Conservation (phyloP, 2,113 vertebrate genomes). For the Todiramphus chloris region DNA sequence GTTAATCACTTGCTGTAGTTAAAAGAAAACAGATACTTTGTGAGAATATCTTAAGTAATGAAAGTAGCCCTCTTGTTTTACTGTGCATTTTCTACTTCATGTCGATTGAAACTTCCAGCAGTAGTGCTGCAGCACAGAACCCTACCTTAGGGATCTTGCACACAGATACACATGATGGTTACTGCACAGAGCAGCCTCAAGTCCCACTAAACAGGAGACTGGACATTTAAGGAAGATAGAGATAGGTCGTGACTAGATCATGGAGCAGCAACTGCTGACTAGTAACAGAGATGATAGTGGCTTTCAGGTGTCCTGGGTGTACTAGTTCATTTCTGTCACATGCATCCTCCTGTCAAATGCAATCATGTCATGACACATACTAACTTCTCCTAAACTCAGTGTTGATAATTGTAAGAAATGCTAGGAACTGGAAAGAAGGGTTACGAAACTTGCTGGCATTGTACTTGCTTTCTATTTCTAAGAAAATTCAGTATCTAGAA, state of each 20-base stretch:
- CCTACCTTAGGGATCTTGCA: neutral
- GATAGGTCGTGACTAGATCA: too few species aligned
- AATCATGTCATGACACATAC: accelerated
- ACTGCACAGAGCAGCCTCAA: neutral
- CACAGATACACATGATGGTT: accelerated
- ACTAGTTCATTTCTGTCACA: neutral
- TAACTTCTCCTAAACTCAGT: neutral
- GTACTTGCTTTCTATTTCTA: neutral
- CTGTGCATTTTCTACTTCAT: neutral
- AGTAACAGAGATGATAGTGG: too few species aligned
- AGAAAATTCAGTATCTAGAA: neutral
- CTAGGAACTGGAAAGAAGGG: neutral
- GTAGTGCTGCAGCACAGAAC: neutral
- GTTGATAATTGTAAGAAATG: neutral
- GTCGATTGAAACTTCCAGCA: neutral
- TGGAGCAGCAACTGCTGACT: neutral
- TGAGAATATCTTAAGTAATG: neutral
- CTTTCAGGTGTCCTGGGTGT: neutral
- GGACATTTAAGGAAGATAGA: neutral
- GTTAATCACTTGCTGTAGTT: neutral
- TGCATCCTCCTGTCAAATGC: neutral
- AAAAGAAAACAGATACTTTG: neutral
- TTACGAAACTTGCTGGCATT: neutral
- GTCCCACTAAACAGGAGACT: neutral
- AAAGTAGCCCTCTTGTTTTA: neutral